A percentile compares a stretch with the other conserved stretches of the same genome.
These are phyloP conservation scores for Aphodius sticticus DNA, from an alignment of 2,888 invertebrate species.

Conservation along the genomic window DNA sequence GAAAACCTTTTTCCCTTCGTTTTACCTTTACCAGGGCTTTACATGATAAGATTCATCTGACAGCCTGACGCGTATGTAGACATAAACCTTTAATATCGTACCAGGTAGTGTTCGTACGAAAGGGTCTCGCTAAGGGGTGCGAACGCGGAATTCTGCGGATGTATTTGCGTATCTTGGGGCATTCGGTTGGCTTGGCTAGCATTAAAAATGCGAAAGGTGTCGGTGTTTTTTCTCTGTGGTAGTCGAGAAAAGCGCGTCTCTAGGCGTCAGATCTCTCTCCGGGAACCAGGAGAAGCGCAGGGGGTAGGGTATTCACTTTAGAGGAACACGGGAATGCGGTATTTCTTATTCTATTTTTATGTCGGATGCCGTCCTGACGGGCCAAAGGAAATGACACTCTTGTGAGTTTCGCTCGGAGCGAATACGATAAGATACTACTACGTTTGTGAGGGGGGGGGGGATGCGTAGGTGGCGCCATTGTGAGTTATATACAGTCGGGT, in stretches of 20 bases:
- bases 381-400: conserved; percentile 15
- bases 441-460: neutral
- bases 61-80: neutral
- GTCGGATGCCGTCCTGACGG: neutral
- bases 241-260: neutral
- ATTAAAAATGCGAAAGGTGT: conserved; percentile 24
- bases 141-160: neutral
- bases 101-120: neutral
- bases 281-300: neutral
- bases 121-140: neutral
- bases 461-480: neutral
- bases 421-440: neutral
- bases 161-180: neutral
- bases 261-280: neutral
- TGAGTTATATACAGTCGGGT: neutral
- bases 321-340: conserved; percentile 18
- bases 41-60: no score
- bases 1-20: no score
- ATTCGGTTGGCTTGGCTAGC: conserved; percentile 14
- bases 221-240: neutral
- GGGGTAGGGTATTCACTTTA: conserved; percentile 16
- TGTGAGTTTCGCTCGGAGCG: conserved; percentile 6
- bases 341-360: conserved; percentile 22
- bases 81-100: neutral
- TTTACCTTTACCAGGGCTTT: no score